These are phyloP conservation scores for Asbolus verrucosus DNA, from an alignment of 1,140 invertebrate species.

Conservation along the genomic window DNA sequence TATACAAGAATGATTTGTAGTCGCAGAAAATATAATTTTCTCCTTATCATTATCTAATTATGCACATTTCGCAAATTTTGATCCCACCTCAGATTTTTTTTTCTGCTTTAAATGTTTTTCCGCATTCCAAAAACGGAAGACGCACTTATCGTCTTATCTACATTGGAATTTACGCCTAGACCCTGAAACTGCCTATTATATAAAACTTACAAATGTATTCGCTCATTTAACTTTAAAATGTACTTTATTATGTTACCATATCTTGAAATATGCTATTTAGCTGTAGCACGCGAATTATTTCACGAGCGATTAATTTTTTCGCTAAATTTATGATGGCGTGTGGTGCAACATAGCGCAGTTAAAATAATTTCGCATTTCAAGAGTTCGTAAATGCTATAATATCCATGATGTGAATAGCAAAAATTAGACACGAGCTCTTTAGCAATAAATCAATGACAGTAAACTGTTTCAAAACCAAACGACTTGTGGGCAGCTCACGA, in stretches of 20 bases:
- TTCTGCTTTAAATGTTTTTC: too few relatives aligned
- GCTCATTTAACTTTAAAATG: too few relatives aligned
- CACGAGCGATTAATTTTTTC: too few relatives aligned
- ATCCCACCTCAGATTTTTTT: too few relatives aligned
- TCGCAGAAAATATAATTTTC: neutral
- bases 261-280: too few relatives aligned
- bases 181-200: conserved; percentile 4
- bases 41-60: neutral
- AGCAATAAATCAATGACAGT: conserved; percentile 16
- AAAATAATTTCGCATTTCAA: conserved; percentile 3
- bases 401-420: conserved; percentile 3
- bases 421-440: conserved; percentile 19
- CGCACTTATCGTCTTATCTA: neutral
- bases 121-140: neutral
- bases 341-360: neutral
- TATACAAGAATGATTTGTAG: too few relatives aligned
- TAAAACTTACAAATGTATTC: neutral
- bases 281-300: too few relatives aligned
- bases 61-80: neutral
- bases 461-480: conserved; percentile 19
- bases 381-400: neutral
- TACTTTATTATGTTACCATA: too few relatives aligned
- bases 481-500: conserved; percentile 12
- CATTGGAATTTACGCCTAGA: neutral
- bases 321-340: too few relatives aligned